These are phyloP conservation scores for Mormyrus proboscirostris DNA, from an alignment of 2,797 vertebrate genomes.

Conservation along the genomic window DNA sequence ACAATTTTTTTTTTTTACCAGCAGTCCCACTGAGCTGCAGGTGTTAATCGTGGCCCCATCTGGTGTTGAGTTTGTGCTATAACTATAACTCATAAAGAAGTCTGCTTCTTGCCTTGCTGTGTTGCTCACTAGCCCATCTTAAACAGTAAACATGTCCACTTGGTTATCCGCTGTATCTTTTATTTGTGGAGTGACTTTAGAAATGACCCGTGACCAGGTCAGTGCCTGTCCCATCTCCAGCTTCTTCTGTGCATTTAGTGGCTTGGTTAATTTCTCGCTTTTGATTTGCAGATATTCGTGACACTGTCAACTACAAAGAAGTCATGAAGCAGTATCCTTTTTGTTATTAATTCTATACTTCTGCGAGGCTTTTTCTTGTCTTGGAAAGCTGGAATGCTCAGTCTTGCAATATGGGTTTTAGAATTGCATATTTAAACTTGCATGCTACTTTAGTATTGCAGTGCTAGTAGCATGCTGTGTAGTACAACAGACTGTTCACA, in stretches of 20 bases:
- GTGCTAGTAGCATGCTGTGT: neutral
- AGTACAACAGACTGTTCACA: neutral
- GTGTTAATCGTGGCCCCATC: neutral
- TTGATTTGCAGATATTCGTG: conserved; percentile 76
- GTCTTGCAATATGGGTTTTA: neutral
- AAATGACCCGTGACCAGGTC: neutral
- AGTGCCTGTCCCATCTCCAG: neutral
- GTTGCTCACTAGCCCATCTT: neutral
- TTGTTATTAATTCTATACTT: neutral
- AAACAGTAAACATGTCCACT: neutral
- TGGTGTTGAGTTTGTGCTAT: neutral
- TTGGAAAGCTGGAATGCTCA: neutral
- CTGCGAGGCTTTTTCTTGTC: neutral
- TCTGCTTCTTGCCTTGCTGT: neutral
- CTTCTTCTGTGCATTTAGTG: neutral
- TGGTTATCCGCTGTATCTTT: neutral
- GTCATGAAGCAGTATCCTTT: conserved; percentile 96
- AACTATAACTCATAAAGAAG: neutral
- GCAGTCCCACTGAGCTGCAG: neutral
- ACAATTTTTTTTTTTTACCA: neutral
- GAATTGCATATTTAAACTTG: neutral
- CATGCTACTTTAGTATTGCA: neutral
- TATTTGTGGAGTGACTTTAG: neutral
- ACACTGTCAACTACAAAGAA: conserved; percentile 96
- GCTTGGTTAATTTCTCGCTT: neutral